These are phyloP conservation scores for Diarsia rubi DNA, from an alignment of 2,888 invertebrate species.

Conservation along the genomic window DNA sequence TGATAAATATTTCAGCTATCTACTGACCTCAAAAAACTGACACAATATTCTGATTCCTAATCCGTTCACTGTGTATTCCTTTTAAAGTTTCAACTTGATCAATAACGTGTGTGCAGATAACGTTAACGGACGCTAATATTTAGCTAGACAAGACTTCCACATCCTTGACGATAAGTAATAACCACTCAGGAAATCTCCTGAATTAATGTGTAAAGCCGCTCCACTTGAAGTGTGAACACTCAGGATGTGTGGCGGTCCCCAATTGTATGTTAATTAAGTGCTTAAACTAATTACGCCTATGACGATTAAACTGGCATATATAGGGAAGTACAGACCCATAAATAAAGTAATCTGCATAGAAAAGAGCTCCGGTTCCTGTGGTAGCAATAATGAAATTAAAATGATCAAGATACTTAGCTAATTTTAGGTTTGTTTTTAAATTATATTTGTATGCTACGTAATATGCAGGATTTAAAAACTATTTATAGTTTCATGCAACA, in stretches of 20 bases:
- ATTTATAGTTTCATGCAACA: not conserved
- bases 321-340: conserved; percentile 1
- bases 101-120: conserved; percentile 20
- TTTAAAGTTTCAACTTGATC: conserved; percentile 29
- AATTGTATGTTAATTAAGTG: conserved; percentile 46
- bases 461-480: not conserved
- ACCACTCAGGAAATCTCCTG: conserved; percentile 23
- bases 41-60: conserved; percentile 44
- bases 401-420: not conserved
- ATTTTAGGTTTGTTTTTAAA: not conserved
- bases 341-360: conserved; percentile 12
- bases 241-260: conserved; percentile 29
- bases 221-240: conserved; percentile 21
- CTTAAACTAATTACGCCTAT: conserved; percentile 13
- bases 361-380: not conserved
- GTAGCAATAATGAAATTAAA: not conserved
- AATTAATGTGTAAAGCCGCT: conserved; percentile 13
- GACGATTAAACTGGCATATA: conserved; percentile 12
- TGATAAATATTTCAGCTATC: conserved; percentile 54
- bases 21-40: conserved; percentile 42
- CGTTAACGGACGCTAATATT: conserved; percentile 12
- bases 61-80: conserved; percentile 28
- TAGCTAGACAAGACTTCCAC: conserved; percentile 22
- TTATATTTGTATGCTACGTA: not conserved
- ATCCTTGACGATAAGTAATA: conserved; percentile 26